phyloP scores from a whole-genome alignment of 2,113 vertebrate genomes.

The Embiotoca jacksoni region DNA sequence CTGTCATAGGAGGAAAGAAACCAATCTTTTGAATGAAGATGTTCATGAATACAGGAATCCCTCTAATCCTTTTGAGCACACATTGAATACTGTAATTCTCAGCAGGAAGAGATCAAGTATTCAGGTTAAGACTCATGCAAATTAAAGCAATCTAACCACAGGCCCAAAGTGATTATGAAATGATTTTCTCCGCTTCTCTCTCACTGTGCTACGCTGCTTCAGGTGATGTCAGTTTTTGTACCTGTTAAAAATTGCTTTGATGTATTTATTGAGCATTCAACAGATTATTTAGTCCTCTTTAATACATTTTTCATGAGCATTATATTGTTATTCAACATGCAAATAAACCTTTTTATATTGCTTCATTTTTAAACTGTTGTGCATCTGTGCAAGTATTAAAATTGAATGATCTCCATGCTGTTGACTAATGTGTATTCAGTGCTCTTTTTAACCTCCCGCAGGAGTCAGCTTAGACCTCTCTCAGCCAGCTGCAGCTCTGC shows the following conservation, averaged over 20 bases:
- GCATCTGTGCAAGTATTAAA: background rate
- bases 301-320: background rate
- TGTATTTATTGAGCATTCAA: background rate
- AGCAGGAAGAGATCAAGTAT: constrained; percentile 27
- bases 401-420: background rate
- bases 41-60: constrained; percentile 1
- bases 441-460: constrained; percentile 57
- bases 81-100: constrained; percentile 16
- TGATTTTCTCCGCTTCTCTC: background rate
- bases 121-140: constrained; percentile 23
- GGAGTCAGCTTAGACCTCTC: constrained; percentile 81
- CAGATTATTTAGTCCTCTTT: background rate
- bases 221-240: constrained; percentile 8
- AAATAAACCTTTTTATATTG: background rate
- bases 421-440: constrained; percentile 26
- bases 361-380: constrained; percentile 10
- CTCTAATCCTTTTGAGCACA: constrained; percentile 34
- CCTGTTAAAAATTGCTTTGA: constrained; percentile 7
- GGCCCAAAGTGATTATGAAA: constrained; percentile 29
- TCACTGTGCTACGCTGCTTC: constrained; percentile 1
- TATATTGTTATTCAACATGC: background rate
- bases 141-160: constrained; percentile 41
- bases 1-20: constrained; percentile 4
- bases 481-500: constrained; percentile 82
- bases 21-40: constrained; percentile 28